phyloP scores from a whole-genome alignment of 2,888 invertebrate genomes.

The Trachelus stipa region DNA sequence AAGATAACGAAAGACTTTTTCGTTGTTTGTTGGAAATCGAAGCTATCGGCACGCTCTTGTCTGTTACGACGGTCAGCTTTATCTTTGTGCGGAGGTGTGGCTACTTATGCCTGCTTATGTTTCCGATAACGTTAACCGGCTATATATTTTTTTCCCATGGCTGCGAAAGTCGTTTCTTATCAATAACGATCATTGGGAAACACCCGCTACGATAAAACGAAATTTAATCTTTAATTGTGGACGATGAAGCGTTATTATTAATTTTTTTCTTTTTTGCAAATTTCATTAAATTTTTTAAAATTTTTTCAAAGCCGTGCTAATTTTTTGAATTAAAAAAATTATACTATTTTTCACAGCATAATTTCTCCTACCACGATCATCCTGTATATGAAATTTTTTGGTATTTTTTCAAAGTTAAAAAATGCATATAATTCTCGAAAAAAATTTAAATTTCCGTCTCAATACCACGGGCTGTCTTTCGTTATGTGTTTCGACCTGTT shows the following conservation, averaged over 20 bases:
- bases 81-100: constrained; percentile 4
- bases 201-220: neutral
- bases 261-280: too few relatives aligned
- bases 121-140: neutral
- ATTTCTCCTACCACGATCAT: neutral
- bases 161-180: neutral
- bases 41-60: constrained; percentile 35
- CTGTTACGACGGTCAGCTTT: constrained; percentile 8
- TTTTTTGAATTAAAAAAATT: neutral
- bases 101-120: constrained; percentile 6
- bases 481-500: neutral
- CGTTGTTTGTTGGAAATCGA: constrained; percentile 51
- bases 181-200: neutral
- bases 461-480: neutral
- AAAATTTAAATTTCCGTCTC: neutral
- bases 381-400: neutral
- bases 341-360: neutral
- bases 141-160: neutral
- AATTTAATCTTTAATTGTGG: neutral
- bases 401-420: neutral
- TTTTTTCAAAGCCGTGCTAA: neutral
- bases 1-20: constrained; percentile 43
- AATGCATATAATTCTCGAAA: neutral
- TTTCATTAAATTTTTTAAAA: too few relatives aligned
- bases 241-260: neutral